Base-by-base conservation (phyloP, 2,797 vertebrate genomes). In the Leptodactylus fallax region DNA sequence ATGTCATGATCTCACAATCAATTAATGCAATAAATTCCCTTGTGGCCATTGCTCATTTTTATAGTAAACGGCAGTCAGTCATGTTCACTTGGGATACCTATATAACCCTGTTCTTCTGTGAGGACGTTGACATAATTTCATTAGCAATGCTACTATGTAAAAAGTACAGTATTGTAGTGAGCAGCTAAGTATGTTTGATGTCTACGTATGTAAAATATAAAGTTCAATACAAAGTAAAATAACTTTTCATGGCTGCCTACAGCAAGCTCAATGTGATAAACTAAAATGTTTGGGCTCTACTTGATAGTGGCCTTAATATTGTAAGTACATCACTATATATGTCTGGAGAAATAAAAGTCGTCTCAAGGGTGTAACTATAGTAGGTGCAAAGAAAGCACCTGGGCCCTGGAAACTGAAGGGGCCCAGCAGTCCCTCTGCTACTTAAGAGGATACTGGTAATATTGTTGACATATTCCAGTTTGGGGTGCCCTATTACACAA, bases 1-100 rank as follows among this genome's bases (percentile, higher is more conserved):
- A 58, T 83, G 27, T 72, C 47, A 83, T 83, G 67, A 83, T 69
- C 25, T 72, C 67, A 83, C 78, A 49, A 85, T 78, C 45, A 60
- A 47, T 60, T 85, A 58, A 85, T 85, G 83, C 47, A 25, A 49
- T 25, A 56, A 76, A 60, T 55, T 71, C 61, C n/a, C 61, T 23
- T 51, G 56, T 53, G 80, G 71, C 71, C 25, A n/a, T 85, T 76
- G 53, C 27, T 65, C 49, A 79, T 67, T 65, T 71, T 47, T 55
- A 21, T 78, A 79, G 72, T 79, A 49, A 14, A 67, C 27, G n/a
- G 16, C 6, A 53, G 47, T 47, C 55, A 65, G 55, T 84, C 80
- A 72, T 74, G 14, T 36, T 55, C 56, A 51, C 60, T 77, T 79
- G 56, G 72, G 84, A 78, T 55, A 25, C 45, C 74, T 53, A 23